phyloP scores from a whole-genome alignment of 2,888 invertebrate species.

The Lepidocyrtinus sp. region DNA sequence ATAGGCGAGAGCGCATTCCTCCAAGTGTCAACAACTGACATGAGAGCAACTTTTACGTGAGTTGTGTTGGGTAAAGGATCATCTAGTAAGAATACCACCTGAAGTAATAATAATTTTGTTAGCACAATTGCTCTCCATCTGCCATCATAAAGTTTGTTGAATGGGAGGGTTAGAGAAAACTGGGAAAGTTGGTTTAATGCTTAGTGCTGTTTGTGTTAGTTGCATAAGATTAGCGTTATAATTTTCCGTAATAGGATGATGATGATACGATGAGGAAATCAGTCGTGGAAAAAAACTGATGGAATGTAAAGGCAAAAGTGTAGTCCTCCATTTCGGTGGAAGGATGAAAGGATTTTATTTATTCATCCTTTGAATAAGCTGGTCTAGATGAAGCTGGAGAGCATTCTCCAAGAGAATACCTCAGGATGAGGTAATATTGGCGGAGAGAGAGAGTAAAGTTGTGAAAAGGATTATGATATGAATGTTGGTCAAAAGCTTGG shows the following conservation, averaged over 20 bases:
- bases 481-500: conserved; percentile 6
- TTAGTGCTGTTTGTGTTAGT: background rate
- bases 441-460: conserved; percentile 3
- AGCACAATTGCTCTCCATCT: conserved; percentile 20
- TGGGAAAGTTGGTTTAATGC: background rate
- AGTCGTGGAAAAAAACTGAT: background rate
- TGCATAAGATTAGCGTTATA: background rate
- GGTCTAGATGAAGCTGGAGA: background rate
- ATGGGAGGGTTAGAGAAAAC: too few species aligned
- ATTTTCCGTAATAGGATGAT: conserved; percentile 6
- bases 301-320: background rate
- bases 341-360: conserved; percentile 1
- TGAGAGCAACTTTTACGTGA: too few species aligned
- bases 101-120: conserved; percentile 38
- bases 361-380: background rate
- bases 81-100: too few species aligned
- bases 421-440: background rate
- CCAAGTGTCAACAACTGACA: conserved; percentile 2
- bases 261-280: background rate
- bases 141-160: too few species aligned
- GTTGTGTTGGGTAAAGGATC: too few species aligned
- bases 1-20: background rate
- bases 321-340: background rate
- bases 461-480: conserved; percentile 16
- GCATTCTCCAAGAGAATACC: background rate